Conservation (phyloP, 2,113 vertebrate genomes). For the Hepsetus odoe region DNA sequence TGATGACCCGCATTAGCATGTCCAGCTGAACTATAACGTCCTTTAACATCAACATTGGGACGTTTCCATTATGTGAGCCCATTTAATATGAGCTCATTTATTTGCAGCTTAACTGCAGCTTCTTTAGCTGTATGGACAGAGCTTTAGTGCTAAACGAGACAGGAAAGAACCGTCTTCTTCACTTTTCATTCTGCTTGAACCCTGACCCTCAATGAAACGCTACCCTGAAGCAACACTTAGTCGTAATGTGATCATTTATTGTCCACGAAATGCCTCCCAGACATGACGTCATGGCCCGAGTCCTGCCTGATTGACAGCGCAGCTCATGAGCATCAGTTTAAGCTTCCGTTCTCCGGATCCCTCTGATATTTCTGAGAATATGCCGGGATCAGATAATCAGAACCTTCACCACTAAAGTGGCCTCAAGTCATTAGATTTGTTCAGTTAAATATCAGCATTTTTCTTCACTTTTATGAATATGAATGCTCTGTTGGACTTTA, state of each 20-base stretch:
- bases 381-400: slow-evolving; percentile 29
- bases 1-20: too few relatives aligned
- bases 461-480: slow-evolving; percentile 26
- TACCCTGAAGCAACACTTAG: neutral
- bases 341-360: neutral
- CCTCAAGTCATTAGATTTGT: neutral
- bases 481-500: neutral
- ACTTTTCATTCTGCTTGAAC: neutral
- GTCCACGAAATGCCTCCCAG: neutral
- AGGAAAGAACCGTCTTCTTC: neutral
- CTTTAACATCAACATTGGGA: too few relatives aligned
- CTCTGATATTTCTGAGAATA: neutral
- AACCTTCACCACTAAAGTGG: slow-evolving; percentile 41
- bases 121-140: neutral
- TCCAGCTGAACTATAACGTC: too few relatives aligned
- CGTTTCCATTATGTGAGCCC: neutral
- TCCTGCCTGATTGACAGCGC: neutral
- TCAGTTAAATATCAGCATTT: slow-evolving; percentile 41
- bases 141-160: neutral
- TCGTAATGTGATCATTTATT: slow-evolving; percentile 16
- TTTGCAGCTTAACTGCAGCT: slow-evolving; percentile 12
- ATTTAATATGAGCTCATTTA: neutral
- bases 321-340: neutral
- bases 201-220: slow-evolving; percentile 6
- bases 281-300: slow-evolving; percentile 37